These are phyloP conservation scores for Axea sp. DNA, from an alignment of 2,888 invertebrate species.

Conservation along the genomic window DNA sequence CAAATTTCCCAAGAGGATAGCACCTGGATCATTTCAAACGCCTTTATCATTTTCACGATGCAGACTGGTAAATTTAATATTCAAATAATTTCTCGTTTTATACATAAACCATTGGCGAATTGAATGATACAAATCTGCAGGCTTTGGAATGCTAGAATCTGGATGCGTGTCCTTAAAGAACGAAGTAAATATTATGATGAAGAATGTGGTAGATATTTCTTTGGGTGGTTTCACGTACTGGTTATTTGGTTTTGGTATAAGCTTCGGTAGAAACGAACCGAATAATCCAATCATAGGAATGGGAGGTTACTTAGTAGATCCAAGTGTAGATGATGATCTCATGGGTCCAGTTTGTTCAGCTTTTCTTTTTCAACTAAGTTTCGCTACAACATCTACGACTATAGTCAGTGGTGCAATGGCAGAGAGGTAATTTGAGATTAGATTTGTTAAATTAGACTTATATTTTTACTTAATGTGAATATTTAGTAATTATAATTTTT, in stretches of 20 bases:
- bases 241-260: conserved; percentile 96
- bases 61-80: conserved; percentile 85
- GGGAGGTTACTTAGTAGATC: conserved; percentile 88
- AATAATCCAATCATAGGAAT: conserved; percentile 91
- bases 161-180: conserved; percentile 96
- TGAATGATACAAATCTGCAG: no score
- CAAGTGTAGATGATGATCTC: conserved; percentile 85
- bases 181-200: conserved; percentile 99
- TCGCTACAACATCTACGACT: conserved; percentile 94
- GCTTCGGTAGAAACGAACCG: conserved; percentile 87
- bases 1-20: conserved; percentile 88
- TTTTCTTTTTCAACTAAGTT: conserved; percentile 93
- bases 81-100: no score
- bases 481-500: no score
- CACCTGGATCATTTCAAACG: conserved; percentile 92
- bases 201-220: conserved; percentile 95
- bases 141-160: conserved; percentile 96
- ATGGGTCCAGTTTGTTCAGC: conserved; percentile 94
- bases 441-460: no score
- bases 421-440: conserved; percentile 92
- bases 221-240: conserved; percentile 96
- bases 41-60: conserved; percentile 96
- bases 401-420: conserved; percentile 97
- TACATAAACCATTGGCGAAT: no score
- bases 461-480: no score